Evolutionary conservation across 2,888 invertebrate species (phyloP).

Genomic region (Pyrrhia umbra): DNA sequence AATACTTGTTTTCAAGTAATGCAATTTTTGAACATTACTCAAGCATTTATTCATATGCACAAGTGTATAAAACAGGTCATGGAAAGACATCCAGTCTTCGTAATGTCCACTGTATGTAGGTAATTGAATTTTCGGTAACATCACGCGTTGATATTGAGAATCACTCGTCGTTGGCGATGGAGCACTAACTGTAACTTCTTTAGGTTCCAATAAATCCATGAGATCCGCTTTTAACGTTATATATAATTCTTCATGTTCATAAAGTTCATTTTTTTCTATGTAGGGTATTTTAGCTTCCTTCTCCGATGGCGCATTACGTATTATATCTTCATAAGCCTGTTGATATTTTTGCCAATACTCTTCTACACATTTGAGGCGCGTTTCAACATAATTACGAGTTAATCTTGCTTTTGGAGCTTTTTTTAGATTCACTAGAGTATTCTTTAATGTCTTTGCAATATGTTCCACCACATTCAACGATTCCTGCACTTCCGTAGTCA

Average conservation of each 20-base stretch:
- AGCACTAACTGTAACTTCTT: not conserved
- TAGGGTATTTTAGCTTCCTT: not conserved
- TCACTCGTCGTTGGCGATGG: not conserved
- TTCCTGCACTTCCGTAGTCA: too few species aligned
- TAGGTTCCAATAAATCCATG: not conserved
- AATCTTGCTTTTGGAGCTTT: not conserved
- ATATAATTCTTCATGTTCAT: not conserved
- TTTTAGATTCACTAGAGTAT: not conserved
- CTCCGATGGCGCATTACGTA: not conserved
- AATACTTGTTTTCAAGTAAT: conserved; percentile 45
- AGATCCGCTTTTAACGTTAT: not conserved
- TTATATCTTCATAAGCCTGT: not conserved
- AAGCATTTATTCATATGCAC: conserved; percentile 35
- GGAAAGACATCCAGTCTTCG: conserved; percentile 40
- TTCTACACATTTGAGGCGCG: not conserved
- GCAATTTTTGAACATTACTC: conserved; percentile 39
- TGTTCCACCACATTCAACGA: too few species aligned
- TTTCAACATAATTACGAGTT: not conserved
- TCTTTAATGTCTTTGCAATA: not conserved
- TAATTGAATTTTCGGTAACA: conserved; percentile 34
- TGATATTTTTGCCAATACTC: not conserved
- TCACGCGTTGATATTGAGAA: not conserved
- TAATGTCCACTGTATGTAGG: conserved; percentile 41
- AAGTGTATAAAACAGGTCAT: conserved; percentile 41
- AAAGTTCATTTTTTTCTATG: not conserved